phyloP scores from a whole-genome alignment of 2,888 invertebrate genomes.

The Athetis lepigone region DNA sequence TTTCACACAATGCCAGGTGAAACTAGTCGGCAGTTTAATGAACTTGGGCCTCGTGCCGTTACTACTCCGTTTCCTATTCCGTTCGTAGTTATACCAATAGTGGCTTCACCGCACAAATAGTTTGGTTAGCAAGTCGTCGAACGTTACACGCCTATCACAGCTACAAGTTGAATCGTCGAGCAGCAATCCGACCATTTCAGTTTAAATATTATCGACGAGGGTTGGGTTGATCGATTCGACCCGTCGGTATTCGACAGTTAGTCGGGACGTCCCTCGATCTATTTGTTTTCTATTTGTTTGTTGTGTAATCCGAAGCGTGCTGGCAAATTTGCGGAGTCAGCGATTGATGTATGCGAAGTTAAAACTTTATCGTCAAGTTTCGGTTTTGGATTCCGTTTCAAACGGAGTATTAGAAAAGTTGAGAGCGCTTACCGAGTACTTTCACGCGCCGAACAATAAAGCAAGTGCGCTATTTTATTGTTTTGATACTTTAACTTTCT shows the following conservation, averaged over 20 bases:
- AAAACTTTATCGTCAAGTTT: constrained; percentile 52
- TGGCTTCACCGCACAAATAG: constrained; percentile 54
- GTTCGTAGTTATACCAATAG: constrained; percentile 39
- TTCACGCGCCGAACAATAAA: constrained; percentile 61
- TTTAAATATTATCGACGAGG: constrained; percentile 68
- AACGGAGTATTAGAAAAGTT: constrained; percentile 59
- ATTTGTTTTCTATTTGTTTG: constrained; percentile 69
- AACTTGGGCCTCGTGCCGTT: constrained; percentile 38
- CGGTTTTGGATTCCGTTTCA: constrained; percentile 37
- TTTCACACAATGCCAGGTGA: constrained; percentile 12
- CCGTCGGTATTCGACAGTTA: constrained; percentile 53
- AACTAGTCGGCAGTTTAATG: constrained; percentile 36
- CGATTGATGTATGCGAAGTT: constrained; percentile 64
- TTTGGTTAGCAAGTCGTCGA: constrained; percentile 51
- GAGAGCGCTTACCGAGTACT: constrained; percentile 53
- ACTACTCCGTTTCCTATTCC: constrained; percentile 46
- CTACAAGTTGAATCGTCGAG: constrained; percentile 56
- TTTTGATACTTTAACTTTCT: constrained; percentile 59
- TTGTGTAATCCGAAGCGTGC: constrained; percentile 69
- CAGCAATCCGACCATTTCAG: constrained; percentile 65
- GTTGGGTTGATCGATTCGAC: constrained; percentile 47
- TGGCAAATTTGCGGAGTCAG: constrained; percentile 61
- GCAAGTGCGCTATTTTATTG: constrained; percentile 56
- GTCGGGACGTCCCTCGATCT: constrained; percentile 54
- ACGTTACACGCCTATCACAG: constrained; percentile 38